Evolutionary conservation across 2,888 invertebrate species (phyloP).

Genomic region (Teleogryllus oceanicus): DNA sequence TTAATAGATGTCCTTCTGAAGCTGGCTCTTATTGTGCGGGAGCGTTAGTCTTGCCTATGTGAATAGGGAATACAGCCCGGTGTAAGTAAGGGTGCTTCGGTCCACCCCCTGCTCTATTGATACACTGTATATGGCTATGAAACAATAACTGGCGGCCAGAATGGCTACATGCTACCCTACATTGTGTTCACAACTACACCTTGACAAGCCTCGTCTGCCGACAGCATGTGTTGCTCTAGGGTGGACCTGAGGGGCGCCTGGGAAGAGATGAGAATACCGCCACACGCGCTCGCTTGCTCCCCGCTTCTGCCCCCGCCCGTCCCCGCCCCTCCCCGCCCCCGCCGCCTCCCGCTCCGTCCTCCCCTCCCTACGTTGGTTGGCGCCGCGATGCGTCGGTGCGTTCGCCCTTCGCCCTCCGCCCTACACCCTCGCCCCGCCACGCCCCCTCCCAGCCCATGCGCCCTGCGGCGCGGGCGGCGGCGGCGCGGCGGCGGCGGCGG

Average conservation of each 20-base stretch:
- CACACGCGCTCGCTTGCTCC: background rate
- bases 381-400: background rate
- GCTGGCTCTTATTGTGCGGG: conserved; percentile 6
- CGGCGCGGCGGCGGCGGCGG: too few relatives aligned
- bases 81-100: conserved; percentile 10
- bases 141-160: conserved; percentile 31
- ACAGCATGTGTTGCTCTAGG: conserved; percentile 18
- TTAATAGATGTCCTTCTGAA: conserved; percentile 18
- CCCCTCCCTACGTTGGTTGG: too few relatives aligned
- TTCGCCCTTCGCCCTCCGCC: background rate
- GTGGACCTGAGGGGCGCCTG: background rate
- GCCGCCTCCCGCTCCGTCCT: background rate
- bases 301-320: background rate
- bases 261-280: conserved; percentile 9
- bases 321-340: background rate
- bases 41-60: conserved; percentile 9
- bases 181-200: conserved; percentile 32
- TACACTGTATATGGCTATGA: conserved; percentile 31
- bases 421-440: background rate
- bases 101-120: conserved; percentile 28
- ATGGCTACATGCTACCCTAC: conserved; percentile 29
- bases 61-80: conserved; percentile 6
- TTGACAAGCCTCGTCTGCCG: conserved; percentile 24
- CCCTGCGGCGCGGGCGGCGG: background rate
- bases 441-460: background rate